phyloP scores from a whole-genome alignment of 2,797 vertebrate species.

The Falco berigora region DNA sequence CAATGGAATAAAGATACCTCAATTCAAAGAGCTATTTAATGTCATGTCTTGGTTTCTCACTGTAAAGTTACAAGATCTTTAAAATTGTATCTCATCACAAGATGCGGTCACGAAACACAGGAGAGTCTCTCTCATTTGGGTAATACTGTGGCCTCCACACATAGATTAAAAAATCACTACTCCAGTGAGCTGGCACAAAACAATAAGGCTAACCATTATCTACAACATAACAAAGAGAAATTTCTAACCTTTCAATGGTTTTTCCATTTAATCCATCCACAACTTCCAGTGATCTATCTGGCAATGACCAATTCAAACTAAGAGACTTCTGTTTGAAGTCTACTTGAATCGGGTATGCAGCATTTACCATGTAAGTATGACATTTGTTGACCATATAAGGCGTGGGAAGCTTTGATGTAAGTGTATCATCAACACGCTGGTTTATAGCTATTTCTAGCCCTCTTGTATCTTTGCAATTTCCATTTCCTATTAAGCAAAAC shows the following conservation, averaged over 20 bases:
- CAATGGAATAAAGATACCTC: accelerated
- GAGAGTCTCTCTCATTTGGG: background rate
- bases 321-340: conserved; percentile 49
- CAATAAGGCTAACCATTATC: background rate
- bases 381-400: conserved; percentile 86
- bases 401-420: conserved; percentile 83
- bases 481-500: conserved; percentile 73
- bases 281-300: conserved; percentile 83
- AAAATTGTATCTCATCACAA: background rate
- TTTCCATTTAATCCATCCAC: conserved; percentile 86
- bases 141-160: background rate
- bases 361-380: conserved; percentile 78
- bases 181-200: background rate
- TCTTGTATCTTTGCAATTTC: conserved; percentile 74
- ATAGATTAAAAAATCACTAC: accelerated
- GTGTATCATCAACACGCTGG: conserved; percentile 82
- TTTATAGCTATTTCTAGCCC: conserved; percentile 86
- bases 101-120: background rate
- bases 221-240: background rate
- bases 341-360: conserved; percentile 56
- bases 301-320: conserved; percentile 87
- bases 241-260: conserved; percentile 80
- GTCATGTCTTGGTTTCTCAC: background rate
- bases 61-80: background rate
- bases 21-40: background rate